phyloP scores from a whole-genome alignment of 2,797 vertebrate genomes.

The Hemibagrus guttatus region DNA sequence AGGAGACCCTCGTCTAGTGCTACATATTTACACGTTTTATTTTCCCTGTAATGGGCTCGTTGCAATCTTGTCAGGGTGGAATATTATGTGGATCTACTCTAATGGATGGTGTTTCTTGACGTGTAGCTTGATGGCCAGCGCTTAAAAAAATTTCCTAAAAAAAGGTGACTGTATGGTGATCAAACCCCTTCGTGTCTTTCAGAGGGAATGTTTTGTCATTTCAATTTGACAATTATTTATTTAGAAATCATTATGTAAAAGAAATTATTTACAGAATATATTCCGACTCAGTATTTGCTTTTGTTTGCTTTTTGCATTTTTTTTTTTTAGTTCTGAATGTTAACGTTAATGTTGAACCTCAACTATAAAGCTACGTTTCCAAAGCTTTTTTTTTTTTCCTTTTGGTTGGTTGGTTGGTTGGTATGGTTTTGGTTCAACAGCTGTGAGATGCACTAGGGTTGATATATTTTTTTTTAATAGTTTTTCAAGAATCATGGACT shows the following conservation, averaged over 20 bases:
- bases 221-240: conserved; percentile 75
- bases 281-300: conserved; percentile 72
- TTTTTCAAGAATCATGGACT: conserved; percentile 20
- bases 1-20: conserved; percentile 52
- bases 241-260: conserved; percentile 77
- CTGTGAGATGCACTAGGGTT: conserved; percentile 19
- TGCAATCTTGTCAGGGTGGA: conserved; percentile 60
- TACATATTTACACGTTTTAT: background rate
- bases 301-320: conserved; percentile 34
- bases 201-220: conserved; percentile 75
- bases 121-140: conserved; percentile 61
- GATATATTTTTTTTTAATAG: background rate
- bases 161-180: conserved; percentile 48
- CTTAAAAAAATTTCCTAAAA: background rate
- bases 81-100: conserved; percentile 58
- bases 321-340: conserved; percentile 59
- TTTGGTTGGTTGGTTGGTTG: conserved; percentile 6
- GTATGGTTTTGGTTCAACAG: conserved; percentile 25
- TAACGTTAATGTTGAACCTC: conserved; percentile 64
- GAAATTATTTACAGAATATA: conserved; percentile 64
- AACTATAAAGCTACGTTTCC: conserved; percentile 75
- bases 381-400: conserved; percentile 61
- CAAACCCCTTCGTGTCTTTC: conserved; percentile 60
- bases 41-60: conserved; percentile 29
- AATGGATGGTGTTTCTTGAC: conserved; percentile 56